These are phyloP conservation scores for Poecile montanus DNA, from an alignment of 2,797 vertebrate genomes.

Conservation along the genomic window DNA sequence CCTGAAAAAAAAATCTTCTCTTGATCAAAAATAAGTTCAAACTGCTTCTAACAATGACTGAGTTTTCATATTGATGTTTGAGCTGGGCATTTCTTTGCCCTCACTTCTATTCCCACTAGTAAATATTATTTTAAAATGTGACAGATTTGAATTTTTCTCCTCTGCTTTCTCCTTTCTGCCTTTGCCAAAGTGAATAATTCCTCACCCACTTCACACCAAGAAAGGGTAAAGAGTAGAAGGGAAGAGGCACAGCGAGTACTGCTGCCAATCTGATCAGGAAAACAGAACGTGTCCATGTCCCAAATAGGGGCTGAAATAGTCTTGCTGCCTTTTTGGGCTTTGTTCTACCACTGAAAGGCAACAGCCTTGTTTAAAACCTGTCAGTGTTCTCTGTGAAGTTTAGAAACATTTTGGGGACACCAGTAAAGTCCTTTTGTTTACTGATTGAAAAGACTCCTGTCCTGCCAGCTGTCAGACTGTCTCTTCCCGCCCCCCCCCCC, in stretches of 20 bases:
- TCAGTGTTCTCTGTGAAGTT: not conserved
- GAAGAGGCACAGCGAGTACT: not conserved
- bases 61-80: not conserved
- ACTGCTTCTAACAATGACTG: not conserved
- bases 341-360: not conserved
- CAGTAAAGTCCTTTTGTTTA: not conserved
- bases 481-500: no score
- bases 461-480: not conserved
- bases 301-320: constrained; percentile 56
- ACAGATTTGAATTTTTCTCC: constrained; percentile 13
- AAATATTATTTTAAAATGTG: constrained; percentile 48
- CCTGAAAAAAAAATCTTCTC: not conserved
- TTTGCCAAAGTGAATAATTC: constrained; percentile 29
- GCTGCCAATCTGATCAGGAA: constrained; percentile 58
- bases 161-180: constrained; percentile 23
- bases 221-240: constrained; percentile 58
- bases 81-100: not conserved
- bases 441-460: not conserved
- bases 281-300: constrained; percentile 41
- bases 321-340: constrained; percentile 61
- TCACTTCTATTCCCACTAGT: not conserved
- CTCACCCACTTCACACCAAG: constrained; percentile 54
- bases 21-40: not conserved
- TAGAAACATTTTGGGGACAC: not conserved
- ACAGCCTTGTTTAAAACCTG: constrained; percentile 33